Percentiles rank a stretch among this genome's conserved stretches.
Conservation (phyloP, 2,113 vertebrate genomes). For the Oryzias javanicus region DNA sequence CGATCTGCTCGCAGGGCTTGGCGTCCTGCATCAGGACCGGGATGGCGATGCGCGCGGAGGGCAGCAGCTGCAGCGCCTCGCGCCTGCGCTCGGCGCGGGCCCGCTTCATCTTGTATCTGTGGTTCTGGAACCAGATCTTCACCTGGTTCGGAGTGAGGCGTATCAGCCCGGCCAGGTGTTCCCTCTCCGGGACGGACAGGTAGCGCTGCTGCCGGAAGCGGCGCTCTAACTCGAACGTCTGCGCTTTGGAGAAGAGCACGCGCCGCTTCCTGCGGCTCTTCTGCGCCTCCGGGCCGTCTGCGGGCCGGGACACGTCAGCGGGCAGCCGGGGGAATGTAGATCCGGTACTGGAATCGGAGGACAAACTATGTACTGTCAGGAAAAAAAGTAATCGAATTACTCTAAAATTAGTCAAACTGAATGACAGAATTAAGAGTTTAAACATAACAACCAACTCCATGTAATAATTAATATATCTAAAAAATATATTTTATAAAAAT, state of each 20-base stretch:
- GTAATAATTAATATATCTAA: too few species aligned
- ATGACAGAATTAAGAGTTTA: too few species aligned
- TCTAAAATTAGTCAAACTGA: too few species aligned
- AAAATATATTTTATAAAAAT: too few species aligned
- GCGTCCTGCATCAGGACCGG: constrained; percentile 88
- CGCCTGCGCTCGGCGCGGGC: constrained; percentile 83
- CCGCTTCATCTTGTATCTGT: constrained; percentile 95
- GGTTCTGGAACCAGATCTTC: constrained; percentile 88
- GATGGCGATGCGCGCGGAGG: constrained; percentile 82
- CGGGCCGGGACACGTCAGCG: constrained; percentile 81
- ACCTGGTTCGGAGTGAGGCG: constrained; percentile 93
- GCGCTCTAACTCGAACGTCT: constrained; percentile 91
- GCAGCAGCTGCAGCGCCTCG: constrained; percentile 85
- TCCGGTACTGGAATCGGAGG: constrained; percentile 73
- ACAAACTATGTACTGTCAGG: constrained; percentile 63
- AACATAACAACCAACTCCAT: too few species aligned
- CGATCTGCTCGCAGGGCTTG: constrained; percentile 79
- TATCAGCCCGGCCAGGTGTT: constrained; percentile 91
- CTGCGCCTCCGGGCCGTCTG: constrained; percentile 75
- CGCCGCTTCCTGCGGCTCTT: constrained; percentile 83
- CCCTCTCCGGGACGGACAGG: constrained; percentile 92
- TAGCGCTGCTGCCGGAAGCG: constrained; percentile 93
- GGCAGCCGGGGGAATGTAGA: constrained; percentile 82
- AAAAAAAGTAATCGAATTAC: too few species aligned
- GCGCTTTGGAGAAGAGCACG: constrained; percentile 93